These are phyloP conservation scores for Dryomyza anilis DNA, from an alignment of 2,888 invertebrate species.

Conservation along the genomic window DNA sequence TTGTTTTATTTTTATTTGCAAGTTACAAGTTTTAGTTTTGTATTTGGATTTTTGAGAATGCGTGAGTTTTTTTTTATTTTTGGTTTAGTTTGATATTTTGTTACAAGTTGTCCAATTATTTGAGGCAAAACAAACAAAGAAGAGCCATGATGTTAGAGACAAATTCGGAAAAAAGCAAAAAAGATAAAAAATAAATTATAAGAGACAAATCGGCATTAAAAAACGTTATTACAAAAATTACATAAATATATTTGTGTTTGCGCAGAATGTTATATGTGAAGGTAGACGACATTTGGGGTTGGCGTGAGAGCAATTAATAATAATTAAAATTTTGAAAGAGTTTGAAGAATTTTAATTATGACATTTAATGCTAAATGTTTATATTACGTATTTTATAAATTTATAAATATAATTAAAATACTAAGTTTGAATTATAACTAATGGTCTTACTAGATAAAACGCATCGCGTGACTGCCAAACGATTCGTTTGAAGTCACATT, in stretches of 20 bases:
- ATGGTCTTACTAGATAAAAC: too few relatives aligned
- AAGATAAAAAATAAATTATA: constrained; percentile 28
- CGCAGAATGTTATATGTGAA: neutral
- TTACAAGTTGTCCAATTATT: constrained; percentile 44
- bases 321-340: too few relatives aligned
- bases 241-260: neutral
- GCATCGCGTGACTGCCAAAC: too few relatives aligned
- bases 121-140: constrained; percentile 46
- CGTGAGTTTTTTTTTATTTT: constrained; percentile 29
- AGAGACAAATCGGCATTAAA: neutral
- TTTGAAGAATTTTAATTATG: too few relatives aligned
- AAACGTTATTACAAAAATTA: neutral
- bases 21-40: constrained; percentile 11
- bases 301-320: too few relatives aligned
- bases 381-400: too few relatives aligned
- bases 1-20: neutral
- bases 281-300: too few relatives aligned
- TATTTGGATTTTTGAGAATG: constrained; percentile 25
- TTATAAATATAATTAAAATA: too few relatives aligned
- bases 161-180: constrained; percentile 40
- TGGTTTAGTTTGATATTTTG: constrained; percentile 25
- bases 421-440: too few relatives aligned
- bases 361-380: too few relatives aligned
- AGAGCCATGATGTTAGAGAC: constrained; percentile 47
- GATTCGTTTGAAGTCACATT: too few relatives aligned